A percentile compares a stretch with the other conserved stretches of the same genome.
These are phyloP conservation scores for Microtus oregoni DNA, from an alignment of 2,113 vertebrate genomes.

Conservation along the genomic window DNA sequence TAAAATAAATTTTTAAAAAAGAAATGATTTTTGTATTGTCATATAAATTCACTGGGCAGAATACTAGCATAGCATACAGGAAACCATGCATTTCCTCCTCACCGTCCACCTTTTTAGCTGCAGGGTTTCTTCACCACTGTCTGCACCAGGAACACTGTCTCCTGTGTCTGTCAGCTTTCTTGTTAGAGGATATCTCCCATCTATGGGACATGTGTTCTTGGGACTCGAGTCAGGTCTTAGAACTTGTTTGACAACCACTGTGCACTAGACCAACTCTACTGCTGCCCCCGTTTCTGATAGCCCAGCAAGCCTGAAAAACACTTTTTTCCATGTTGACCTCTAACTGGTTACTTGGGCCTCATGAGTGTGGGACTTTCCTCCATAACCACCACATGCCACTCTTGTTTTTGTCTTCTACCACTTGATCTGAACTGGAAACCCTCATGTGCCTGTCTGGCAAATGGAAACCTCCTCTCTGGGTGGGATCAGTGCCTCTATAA, in stretches of 20 bases:
- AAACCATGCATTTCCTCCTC: background rate
- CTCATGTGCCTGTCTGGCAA: background rate
- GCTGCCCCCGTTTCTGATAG: background rate
- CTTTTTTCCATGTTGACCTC: background rate
- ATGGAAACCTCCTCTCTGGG: background rate
- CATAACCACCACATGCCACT: background rate
- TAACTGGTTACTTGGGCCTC: background rate
- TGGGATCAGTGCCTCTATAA: background rate
- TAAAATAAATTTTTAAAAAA: too few species aligned
- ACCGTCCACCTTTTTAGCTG: background rate
- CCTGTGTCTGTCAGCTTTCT: background rate
- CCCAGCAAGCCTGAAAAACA: background rate
- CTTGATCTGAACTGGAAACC: background rate
- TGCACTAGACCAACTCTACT: background rate
- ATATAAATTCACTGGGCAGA: background rate
- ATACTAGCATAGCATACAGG: background rate
- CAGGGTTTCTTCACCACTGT: background rate
- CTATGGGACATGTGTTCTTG: background rate
- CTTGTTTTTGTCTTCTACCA: background rate
- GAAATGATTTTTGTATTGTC: background rate
- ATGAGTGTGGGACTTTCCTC: background rate
- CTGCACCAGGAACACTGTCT: background rate
- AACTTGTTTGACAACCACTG: background rate
- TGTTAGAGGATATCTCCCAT: background rate
- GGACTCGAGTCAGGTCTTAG: background rate